These are phyloP conservation scores for Conchocele bisecta DNA, from an alignment of 2,888 invertebrate genomes.

Conservation along the genomic window DNA sequence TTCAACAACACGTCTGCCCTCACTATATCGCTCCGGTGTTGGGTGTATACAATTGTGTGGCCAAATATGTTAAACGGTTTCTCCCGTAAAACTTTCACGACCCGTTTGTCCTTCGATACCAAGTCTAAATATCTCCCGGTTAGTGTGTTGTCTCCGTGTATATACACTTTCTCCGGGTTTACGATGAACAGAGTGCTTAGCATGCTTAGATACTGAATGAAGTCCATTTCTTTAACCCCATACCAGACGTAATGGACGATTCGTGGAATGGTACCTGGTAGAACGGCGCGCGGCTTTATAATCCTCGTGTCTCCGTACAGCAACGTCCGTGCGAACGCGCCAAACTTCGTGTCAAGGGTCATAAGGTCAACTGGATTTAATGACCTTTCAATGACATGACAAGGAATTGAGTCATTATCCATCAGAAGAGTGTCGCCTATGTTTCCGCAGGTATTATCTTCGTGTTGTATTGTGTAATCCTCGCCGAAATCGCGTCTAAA, in stretches of 20 bases:
- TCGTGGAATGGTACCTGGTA: slow-evolving; percentile 71
- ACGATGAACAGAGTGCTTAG: slow-evolving; percentile 74
- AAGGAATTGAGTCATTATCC: background rate
- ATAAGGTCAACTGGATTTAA: slow-evolving; percentile 71
- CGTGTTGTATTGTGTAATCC: background rate
- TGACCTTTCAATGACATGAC: slow-evolving; percentile 17
- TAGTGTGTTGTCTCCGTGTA: slow-evolving; percentile 74
- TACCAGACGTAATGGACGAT: slow-evolving; percentile 80
- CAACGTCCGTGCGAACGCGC: slow-evolving; percentile 56
- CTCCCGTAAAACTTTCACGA: slow-evolving; percentile 63
- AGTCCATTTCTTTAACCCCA: slow-evolving; percentile 70
- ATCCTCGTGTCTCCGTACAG: slow-evolving; percentile 67
- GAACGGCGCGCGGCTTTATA: slow-evolving; percentile 29
- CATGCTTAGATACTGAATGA: slow-evolving; percentile 77
- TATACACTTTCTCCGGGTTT: slow-evolving; percentile 73
- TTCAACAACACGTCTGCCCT: slow-evolving; percentile 77
- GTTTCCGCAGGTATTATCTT: slow-evolving; percentile 4
- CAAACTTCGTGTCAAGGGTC: slow-evolving; percentile 62
- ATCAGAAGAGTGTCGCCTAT: background rate
- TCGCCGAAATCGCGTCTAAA: slow-evolving; percentile 26
- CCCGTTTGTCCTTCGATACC: slow-evolving; percentile 63
- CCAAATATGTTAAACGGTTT: slow-evolving; percentile 65
- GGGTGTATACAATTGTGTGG: slow-evolving; percentile 66
- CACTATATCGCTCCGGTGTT: slow-evolving; percentile 78
- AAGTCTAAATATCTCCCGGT: slow-evolving; percentile 72